Base-by-base conservation (phyloP, 2,113 vertebrate species). In the Prionailurus bengalensis region DNA sequence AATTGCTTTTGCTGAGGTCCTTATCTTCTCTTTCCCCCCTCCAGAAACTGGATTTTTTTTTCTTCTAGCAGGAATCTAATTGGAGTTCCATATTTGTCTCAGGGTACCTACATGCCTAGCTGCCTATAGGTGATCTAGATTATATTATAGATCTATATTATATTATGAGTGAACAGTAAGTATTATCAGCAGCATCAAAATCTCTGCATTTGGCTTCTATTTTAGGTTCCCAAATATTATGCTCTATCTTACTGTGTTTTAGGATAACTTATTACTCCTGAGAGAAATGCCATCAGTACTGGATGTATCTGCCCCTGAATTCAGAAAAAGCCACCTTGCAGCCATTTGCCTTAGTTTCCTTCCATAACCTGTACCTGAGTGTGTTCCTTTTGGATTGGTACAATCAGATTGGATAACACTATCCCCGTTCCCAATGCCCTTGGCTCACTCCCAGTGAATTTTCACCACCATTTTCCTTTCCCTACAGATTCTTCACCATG, bases 101-200 rank as follows among this genome's bases (percentile, higher is more conserved):
- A 85, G 79, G 8, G 2, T 51, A 33, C 7, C 13, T 53, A 6
- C 7, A 23, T 16, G 33, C 25, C 65, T 80, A 21, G 15, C 58
- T 81, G 7, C 48, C 13, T 76, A 3, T 53, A 25, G 11, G 10
- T 48, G 7, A 74, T 36, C 8, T 97, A 83, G 74, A 61, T 61
- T 61, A 61, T 61, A 61, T 61, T 61, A 61, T 23, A 61, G 21
- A 61, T 61, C 8, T 61, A 23, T 61, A 61, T 68, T 98, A 74
- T 80, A 97, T 98, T 98, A 98, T 97, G 97, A 97, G 98, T 97
- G 86, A 97, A 97, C 93, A 97, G 89, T 98, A 95, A 98, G 96
- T 96, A 97, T 98, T 98, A 98, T 89, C 84, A 97, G 98, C n/a
- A 19, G 80, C 19, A 93, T 61, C 27, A 81, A 58, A 45, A 86